phyloP scores from a whole-genome alignment of 1,140 invertebrate species.

The Patella vulgata region DNA sequence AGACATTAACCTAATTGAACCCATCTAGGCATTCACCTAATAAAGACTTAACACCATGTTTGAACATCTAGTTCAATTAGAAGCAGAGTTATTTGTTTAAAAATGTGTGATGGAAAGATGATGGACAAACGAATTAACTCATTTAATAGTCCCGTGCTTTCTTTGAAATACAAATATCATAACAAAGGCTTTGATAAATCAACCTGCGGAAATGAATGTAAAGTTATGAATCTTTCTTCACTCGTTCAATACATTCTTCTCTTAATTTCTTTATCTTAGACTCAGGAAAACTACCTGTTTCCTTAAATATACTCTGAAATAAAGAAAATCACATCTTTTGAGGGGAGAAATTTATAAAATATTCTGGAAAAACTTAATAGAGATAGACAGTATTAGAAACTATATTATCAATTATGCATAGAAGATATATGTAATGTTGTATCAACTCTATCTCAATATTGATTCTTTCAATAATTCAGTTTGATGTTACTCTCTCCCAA shows the following conservation, averaged over 20 bases:
- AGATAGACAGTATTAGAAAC: not conserved
- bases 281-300: conserved; percentile 78
- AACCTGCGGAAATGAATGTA: too few relatives aligned
- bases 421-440: not conserved
- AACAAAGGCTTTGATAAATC: too few relatives aligned
- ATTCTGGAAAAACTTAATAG: not conserved
- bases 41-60: too few relatives aligned
- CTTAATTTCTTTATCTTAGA: conserved; percentile 69
- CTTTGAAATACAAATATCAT: too few relatives aligned
- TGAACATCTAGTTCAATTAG: too few relatives aligned
- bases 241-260: conserved; percentile 26
- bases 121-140: too few relatives aligned
- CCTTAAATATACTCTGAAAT: conserved; percentile 81
- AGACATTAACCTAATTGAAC: too few relatives aligned
- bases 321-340: conserved; percentile 38
- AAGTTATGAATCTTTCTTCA: not conserved
- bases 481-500: not conserved
- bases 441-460: not conserved
- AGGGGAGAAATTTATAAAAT: conserved; percentile 10
- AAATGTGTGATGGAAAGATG: too few relatives aligned
- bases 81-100: too few relatives aligned
- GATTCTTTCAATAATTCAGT: not conserved
- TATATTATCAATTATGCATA: not conserved
- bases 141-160: too few relatives aligned
- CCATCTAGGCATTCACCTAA: too few relatives aligned